Percentiles rank a stretch among this genome's conserved stretches.
Conservation (phyloP, 1,140 invertebrate genomes). For the Drosophila bocki region DNA sequence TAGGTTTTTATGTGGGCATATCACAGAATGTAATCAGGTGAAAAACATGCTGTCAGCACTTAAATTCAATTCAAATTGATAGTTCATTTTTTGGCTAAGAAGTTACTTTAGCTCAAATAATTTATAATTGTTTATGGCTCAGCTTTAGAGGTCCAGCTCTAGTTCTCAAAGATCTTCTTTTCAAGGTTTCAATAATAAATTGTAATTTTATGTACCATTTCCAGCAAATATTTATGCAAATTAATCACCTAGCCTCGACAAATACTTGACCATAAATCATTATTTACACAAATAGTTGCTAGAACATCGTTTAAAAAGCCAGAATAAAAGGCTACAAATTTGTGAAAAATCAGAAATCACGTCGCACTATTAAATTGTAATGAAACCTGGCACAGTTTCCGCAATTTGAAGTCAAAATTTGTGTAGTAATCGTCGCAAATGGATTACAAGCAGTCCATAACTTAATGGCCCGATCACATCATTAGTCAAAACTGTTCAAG, state of each 20-base stretch:
- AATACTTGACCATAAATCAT: not conserved
- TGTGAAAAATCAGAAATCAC: not conserved
- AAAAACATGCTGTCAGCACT: slow-evolving; percentile 7
- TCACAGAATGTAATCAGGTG: slow-evolving; percentile 4
- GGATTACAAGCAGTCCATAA: slow-evolving; percentile 6
- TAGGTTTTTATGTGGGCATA: slow-evolving; percentile 5
- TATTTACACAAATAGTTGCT: not conserved
- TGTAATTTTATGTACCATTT: not conserved
- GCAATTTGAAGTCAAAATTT: slow-evolving; percentile 17
- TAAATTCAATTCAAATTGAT: slow-evolving; percentile 1
- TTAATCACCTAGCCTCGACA: not conserved
- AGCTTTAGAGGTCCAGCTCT: not conserved
- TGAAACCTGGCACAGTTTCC: slow-evolving; percentile 13
- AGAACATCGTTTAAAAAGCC: not conserved
- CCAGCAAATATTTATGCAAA: not conserved
- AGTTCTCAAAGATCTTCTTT: no score
- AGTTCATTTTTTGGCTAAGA: not conserved
- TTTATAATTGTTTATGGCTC: not conserved
- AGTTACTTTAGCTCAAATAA: not conserved
- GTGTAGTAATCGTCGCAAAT: slow-evolving; percentile 22
- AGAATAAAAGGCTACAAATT: not conserved
- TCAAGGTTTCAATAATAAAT: not conserved
- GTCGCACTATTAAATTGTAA: not conserved
- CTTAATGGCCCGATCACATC: slow-evolving; percentile 18
- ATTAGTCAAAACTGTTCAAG: slow-evolving; percentile 41